Base-by-base conservation (phyloP, 2,113 vertebrate species). In the Puffinus mauretanicus region DNA sequence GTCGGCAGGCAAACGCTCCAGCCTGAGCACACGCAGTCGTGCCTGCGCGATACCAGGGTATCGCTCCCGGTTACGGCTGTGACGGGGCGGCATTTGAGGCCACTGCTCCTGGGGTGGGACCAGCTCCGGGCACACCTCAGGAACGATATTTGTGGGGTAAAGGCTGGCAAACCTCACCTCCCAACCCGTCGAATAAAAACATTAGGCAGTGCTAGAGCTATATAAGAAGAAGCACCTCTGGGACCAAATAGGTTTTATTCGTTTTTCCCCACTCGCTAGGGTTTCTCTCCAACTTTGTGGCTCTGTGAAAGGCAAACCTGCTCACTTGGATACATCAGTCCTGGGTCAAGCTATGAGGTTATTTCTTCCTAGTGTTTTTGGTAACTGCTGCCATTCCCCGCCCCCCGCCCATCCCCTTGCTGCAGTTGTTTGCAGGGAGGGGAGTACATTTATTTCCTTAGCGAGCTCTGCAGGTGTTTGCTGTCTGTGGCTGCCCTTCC, bases 61-160 rank as follows among this genome's bases (percentile, higher is more conserved):
- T 32, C 6, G 0, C 32, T 62, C 11, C 25, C 0, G 0, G 69
- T 47, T 7, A 11, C 0, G 1, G 16, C 20, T 32, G 5, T 7
- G 32, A 57, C 0, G 1, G 54, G 47, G 34, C 36, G 64, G 24
- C 1, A 1, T 60, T 22, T 19, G 32, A 44, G 36, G 21, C 40
- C 40, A 13, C 27, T 14, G 66, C 38, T 70, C 26, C 60, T 25
- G 25, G 58, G 36, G 14, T 36, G 29, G 44, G 44, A 60, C 27
- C 26, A 52, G 42, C 17, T 36, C 32, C 0, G 0, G 54, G 4
- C 18, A 60, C 17, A 30, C 22, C 17, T 5, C 38, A 18, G n/a
- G 25, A 46, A 14, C 5, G 2, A 1, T 4, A 13, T 71, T 0
- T 32, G 36, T 44, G 44, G 13, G 13, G 8, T 26, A 29, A 47